Conservation (phyloP, 2,113 vertebrate species). For the Anseranas semipalmata region DNA sequence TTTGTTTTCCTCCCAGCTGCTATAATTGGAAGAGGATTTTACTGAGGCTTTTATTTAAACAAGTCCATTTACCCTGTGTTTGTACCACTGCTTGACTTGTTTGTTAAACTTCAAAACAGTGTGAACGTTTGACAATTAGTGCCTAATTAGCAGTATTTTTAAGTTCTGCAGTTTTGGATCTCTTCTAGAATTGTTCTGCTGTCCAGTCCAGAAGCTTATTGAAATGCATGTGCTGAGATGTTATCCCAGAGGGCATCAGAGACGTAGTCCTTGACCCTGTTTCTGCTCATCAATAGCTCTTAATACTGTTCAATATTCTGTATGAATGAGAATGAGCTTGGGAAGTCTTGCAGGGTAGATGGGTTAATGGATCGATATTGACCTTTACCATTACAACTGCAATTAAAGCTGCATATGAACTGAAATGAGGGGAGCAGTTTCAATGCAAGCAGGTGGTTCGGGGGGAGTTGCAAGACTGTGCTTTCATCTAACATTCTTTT, state of each 20-base stretch:
- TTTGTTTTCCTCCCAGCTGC: not conserved
- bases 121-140: not conserved
- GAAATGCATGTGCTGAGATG: not conserved
- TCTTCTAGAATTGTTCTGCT: not conserved
- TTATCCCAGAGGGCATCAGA: not conserved
- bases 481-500: not conserved
- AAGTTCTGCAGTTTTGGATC: not conserved
- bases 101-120: not conserved
- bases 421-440: not conserved
- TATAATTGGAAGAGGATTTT: not conserved
- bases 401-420: conserved; percentile 42
- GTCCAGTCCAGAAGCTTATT: not conserved
- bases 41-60: not conserved
- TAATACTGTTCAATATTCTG: conserved; percentile 13
- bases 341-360: conserved; percentile 4
- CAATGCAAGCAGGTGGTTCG: not conserved
- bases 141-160: not conserved
- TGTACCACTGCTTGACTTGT: not conserved
- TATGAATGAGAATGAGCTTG: conserved; percentile 29
- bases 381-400: conserved; percentile 30
- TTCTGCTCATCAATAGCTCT: not conserved
- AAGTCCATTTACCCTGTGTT: not conserved
- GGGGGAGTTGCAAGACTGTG: not conserved
- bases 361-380: conserved; percentile 43
- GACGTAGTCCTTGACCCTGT: conserved; percentile 11